Base-by-base conservation (phyloP, 2,113 vertebrate species). In the Sinocyclocheilus grahami region DNA sequence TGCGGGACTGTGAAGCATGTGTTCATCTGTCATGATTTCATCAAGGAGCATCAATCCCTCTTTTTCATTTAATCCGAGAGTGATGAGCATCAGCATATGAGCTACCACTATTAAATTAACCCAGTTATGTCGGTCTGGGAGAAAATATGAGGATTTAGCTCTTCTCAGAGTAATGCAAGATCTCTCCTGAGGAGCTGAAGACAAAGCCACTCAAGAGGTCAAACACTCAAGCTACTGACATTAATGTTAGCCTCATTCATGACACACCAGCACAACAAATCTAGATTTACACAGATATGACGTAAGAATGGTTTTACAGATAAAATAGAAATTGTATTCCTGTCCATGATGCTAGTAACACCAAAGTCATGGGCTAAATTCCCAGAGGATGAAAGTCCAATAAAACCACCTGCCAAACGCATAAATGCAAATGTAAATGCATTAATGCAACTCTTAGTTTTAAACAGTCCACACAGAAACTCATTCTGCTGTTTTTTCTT, bases 11-110 rank as follows among this genome's bases (percentile, higher is more conserved):
- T 39, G 8, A 37, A 30, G 14, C 55, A 39, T 11, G n/a, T 1
- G 33, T 48, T 75, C 67, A 82, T 86, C 78, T 82, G 80, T 89
- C 85, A 81, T 84, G n/a, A 85, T 86, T 72, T 82, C 48, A 77
- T 82, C 69, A 24, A 58, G 30, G 84, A 72, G 30, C 58, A 84
- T 88, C 71, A 77, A 39, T 89, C 67, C 30, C 69, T 33, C 78
- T 82, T 76, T 39, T 87, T 85, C 22, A 71, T 86, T 75, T 81
- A 4, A 80, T 60, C 55, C 3, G 18, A 11, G 53, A 37, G 77
- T 9, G 48, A 27, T 65, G 58, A 67, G 77, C 13, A 78, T 22
- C 79, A 63, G 62, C 75, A n/a, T 42, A 51, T 18, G 51, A 33
- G 27, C 58, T 22, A 2, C 1, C 39, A 13, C 22, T 39, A 63